These are phyloP conservation scores for Nycticebus coucang DNA, from an alignment of 2,113 vertebrate genomes.

Conservation along the genomic window DNA sequence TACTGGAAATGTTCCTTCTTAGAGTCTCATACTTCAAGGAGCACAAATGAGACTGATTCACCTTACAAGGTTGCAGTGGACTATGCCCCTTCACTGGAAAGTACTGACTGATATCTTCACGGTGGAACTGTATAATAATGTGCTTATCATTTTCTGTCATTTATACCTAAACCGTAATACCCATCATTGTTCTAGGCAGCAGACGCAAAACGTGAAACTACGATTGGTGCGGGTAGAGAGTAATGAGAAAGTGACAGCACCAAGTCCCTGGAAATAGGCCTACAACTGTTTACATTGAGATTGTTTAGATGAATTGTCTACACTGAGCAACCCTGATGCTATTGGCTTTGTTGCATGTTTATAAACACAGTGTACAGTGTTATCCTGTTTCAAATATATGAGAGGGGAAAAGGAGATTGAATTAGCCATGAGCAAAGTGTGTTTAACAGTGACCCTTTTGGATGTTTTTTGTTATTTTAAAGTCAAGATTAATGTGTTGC, in stretches of 20 bases:
- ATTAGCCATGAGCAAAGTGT: background rate
- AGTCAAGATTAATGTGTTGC: constrained; percentile 36
- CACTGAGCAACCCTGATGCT: background rate
- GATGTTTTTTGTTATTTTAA: constrained; percentile 58
- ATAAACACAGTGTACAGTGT: background rate
- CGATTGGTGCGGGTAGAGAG: accelerated
- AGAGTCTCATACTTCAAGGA: no score
- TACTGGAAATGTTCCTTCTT: no score
- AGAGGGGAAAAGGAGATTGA: background rate
- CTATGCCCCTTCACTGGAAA: background rate
- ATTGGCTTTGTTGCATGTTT: background rate
- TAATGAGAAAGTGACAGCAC: background rate
- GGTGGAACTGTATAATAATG: background rate
- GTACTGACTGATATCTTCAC: background rate
- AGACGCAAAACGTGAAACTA: background rate
- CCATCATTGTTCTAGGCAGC: background rate
- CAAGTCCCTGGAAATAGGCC: background rate
- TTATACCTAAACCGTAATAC: background rate
- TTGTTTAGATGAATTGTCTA: background rate
- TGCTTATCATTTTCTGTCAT: background rate
- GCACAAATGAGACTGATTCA: no score
- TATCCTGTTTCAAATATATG: background rate
- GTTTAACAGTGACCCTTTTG: background rate
- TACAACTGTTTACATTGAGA: background rate
- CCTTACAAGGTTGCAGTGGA: no score